Evolutionary conservation across 2,797 vertebrate genomes (phyloP).

Genomic region (Salarias fasciatus): DNA sequence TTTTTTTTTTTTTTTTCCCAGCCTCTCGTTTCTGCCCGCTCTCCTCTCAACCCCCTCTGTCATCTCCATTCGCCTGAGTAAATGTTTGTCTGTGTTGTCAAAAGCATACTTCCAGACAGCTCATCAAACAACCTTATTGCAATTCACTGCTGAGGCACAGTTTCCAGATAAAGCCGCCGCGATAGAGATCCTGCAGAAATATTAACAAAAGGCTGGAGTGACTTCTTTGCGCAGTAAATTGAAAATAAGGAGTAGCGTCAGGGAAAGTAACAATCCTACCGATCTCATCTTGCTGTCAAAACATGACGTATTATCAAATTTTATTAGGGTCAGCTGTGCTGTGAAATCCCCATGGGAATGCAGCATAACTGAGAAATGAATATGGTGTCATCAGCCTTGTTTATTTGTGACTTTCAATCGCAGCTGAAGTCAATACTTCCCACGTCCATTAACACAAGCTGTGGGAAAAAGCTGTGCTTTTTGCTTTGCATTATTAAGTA

Average conservation of each 20-base stretch:
- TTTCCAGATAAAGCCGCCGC: constrained; percentile 1
- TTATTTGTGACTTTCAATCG: constrained; percentile 27
- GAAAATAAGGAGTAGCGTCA: background rate
- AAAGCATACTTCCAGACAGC: constrained; percentile 19
- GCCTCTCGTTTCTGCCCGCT: constrained; percentile 5
- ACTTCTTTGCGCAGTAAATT: background rate
- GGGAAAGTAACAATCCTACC: background rate
- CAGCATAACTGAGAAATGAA: constrained; percentile 10
- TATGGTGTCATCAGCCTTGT: background rate
- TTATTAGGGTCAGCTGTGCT: background rate
- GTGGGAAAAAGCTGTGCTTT: constrained; percentile 30
- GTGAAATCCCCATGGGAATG: background rate
- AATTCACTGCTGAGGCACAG: constrained; percentile 24
- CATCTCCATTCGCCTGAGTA: constrained; percentile 28
- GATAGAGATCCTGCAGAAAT: background rate
- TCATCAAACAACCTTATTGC: constrained; percentile 41
- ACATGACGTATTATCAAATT: background rate
- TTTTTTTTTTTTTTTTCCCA: constrained; percentile 1
- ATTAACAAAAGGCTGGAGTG: background rate
- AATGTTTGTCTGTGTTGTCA: constrained; percentile 46
- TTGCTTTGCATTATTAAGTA: constrained; percentile 56
- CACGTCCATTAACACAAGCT: constrained; percentile 28
- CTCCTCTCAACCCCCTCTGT: constrained; percentile 30
- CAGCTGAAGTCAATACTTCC: constrained; percentile 23
- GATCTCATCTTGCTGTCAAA: background rate